Conservation (phyloP, 2,113 vertebrate genomes). For the Martes martes region DNA sequence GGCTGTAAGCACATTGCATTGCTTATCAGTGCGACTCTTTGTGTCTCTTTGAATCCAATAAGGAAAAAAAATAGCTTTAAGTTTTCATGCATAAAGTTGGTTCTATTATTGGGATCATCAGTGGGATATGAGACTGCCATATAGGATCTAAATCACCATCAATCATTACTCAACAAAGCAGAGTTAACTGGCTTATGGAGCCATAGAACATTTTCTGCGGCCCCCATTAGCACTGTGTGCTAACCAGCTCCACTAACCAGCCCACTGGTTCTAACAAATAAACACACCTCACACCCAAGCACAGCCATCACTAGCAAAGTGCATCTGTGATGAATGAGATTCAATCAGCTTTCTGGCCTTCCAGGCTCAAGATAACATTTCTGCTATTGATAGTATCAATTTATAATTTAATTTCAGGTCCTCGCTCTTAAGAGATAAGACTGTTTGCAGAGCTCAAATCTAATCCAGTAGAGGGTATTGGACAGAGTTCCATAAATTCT, state of each 20-base stretch:
- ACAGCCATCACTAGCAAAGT: slow-evolving; percentile 55
- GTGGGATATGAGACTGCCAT: neutral
- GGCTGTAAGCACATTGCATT: neutral
- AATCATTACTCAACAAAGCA: slow-evolving; percentile 33
- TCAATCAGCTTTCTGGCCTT: slow-evolving; percentile 69
- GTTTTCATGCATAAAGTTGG: neutral
- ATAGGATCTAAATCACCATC: neutral
- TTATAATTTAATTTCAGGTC: slow-evolving; percentile 78
- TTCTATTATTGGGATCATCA: slow-evolving; percentile 7
- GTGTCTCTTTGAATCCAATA: neutral
- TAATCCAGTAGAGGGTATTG: slow-evolving; percentile 68
- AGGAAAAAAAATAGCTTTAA: neutral
- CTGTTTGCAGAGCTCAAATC: slow-evolving; percentile 69
- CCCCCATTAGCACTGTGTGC: neutral
- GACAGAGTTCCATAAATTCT: slow-evolving; percentile 67
- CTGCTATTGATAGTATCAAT: slow-evolving; percentile 75
- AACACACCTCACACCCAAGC: slow-evolving; percentile 33
- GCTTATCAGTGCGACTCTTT: neutral
- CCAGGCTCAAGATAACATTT: slow-evolving; percentile 71
- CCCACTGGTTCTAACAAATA: neutral
- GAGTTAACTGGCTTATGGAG: neutral
- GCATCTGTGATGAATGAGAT: slow-evolving; percentile 74
- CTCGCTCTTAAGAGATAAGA: slow-evolving; percentile 71
- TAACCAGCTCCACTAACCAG: slow-evolving; percentile 36
- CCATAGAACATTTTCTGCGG: neutral